Base-by-base conservation (phyloP, 2,888 invertebrate species). In the Melitaea athalia region DNA sequence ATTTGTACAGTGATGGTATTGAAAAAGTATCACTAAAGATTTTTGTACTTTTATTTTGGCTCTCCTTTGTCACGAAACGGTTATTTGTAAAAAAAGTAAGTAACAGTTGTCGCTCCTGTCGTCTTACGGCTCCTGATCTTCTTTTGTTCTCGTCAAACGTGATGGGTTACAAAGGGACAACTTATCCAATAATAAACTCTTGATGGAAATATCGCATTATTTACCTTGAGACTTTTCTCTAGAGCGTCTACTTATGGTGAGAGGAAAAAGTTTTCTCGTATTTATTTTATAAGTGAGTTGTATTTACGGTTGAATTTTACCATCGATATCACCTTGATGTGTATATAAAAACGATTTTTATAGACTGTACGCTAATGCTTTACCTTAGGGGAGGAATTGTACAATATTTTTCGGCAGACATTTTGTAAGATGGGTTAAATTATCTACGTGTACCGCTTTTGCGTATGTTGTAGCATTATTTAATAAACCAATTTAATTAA, bases 141-240 rank as follows among this genome's bases (percentile, higher is more conserved):
- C 11, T 57, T 57, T 57, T 38, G 31, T 11, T 52, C 8, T 57
- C 57, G 8, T 15, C 57, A 42, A 57, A 42, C 42, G 55, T 42
- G 49, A 62, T 62, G 62, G 61, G 55, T 67, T 62, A 67, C 61
- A 62, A 62, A 62, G 65, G 52, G 49, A 5, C 55, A 67, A 67
- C 67, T 67, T 67, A 62, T 49, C 49, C 55, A 62, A 67, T 67
- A 62, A 38, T 49, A 67, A 67, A 62, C 53, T 61, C 55, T 62
- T 61, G 62, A 50, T 62, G 67, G 55, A 57, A 62, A 55, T 62
- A 24, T 31, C 62, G 24, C 49, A 17, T 55, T 57, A 42, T 57
- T 38, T 67, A 49, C 49, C 55, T 62, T 67, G 49, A 10, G 3
- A 57, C 24, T 62, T 61, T 67, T 42, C 24, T 38, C 45, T 24